A percentile compares a stretch with the other conserved stretches of the same genome.
phyloP scores from a whole-genome alignment of 2,888 invertebrate species.

The Nomada fucata region DNA sequence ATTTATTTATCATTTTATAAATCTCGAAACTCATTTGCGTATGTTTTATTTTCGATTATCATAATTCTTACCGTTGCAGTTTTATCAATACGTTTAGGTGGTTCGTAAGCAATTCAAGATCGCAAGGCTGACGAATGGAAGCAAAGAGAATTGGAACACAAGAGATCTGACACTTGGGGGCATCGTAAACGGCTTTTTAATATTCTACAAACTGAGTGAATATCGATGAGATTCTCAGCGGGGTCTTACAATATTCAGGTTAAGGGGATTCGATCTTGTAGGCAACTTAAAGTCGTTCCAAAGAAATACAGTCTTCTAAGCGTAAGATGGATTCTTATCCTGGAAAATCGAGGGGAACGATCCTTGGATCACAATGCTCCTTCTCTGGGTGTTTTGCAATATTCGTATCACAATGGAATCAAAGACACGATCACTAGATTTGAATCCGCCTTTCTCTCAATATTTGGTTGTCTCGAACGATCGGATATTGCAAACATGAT shows the following conservation, averaged over 20 bases:
- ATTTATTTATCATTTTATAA: too few relatives aligned
- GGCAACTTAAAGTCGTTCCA: constrained; percentile 57
- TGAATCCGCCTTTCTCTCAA: not conserved
- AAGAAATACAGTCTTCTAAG: constrained; percentile 56
- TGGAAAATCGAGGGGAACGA: constrained; percentile 32
- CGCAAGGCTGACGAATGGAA: constrained; percentile 27
- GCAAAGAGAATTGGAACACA: constrained; percentile 33
- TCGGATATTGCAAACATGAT: not conserved
- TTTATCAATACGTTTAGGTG: not conserved
- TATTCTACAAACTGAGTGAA: constrained; percentile 66
- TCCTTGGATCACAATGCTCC: constrained; percentile 24
- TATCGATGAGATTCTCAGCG: constrained; percentile 60
- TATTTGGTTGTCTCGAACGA: not conserved
- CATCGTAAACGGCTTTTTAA: constrained; percentile 60
- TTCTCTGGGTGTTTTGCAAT: constrained; percentile 15
- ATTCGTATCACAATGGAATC: not conserved
- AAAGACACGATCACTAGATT: not conserved
- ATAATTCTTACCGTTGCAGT: too few relatives aligned
- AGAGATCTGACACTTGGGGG: constrained; percentile 34
- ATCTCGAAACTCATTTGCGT: too few relatives aligned
- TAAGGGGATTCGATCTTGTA: constrained; percentile 67
- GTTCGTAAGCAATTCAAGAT: not conserved
- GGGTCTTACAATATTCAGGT: constrained; percentile 66
- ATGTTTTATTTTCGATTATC: too few relatives aligned
- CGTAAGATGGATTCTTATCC: constrained; percentile 48